Evolutionary conservation across 2,888 invertebrate species (phyloP).

Genomic region (Ypsolopha scabrella): DNA sequence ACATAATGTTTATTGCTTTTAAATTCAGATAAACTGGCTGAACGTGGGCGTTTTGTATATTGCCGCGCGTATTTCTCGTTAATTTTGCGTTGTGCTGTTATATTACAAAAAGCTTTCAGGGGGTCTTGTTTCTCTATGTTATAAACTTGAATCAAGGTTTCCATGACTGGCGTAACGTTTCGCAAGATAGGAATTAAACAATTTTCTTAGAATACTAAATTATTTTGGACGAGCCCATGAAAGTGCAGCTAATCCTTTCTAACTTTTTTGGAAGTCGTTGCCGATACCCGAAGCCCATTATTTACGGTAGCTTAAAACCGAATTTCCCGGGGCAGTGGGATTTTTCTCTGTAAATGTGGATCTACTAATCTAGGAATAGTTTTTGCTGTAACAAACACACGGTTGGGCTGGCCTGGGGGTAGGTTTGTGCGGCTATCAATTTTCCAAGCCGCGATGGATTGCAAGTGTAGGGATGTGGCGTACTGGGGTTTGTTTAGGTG

Average conservation of each 20-base stretch:
- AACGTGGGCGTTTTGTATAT: too few species aligned
- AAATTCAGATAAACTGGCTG: background rate
- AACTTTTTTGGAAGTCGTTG: too few species aligned
- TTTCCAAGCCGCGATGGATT: background rate
- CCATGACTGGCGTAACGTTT: too few species aligned
- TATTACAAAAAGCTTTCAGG: too few species aligned
- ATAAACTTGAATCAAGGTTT: too few species aligned
- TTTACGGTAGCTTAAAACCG: background rate
- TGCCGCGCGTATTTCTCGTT: too few species aligned
- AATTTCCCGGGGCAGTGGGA: background rate
- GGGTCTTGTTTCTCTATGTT: too few species aligned
- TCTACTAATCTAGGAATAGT: conserved; percentile 6
- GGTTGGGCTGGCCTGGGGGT: conserved; percentile 13
- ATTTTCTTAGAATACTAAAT: too few species aligned
- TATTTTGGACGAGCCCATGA: too few species aligned
- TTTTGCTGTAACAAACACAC: conserved; percentile 5
- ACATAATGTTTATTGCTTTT: background rate
- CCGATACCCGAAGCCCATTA: background rate
- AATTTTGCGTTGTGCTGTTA: too few species aligned
- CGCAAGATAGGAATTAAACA: too few species aligned
- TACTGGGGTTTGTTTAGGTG: background rate
- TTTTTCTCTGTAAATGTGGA: background rate
- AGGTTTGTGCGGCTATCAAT: conserved; percentile 24
- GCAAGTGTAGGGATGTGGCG: background rate
- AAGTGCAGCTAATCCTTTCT: too few species aligned